Evolutionary conservation across 2,797 vertebrate species (phyloP).

Genomic region (Anas acuta): DNA sequence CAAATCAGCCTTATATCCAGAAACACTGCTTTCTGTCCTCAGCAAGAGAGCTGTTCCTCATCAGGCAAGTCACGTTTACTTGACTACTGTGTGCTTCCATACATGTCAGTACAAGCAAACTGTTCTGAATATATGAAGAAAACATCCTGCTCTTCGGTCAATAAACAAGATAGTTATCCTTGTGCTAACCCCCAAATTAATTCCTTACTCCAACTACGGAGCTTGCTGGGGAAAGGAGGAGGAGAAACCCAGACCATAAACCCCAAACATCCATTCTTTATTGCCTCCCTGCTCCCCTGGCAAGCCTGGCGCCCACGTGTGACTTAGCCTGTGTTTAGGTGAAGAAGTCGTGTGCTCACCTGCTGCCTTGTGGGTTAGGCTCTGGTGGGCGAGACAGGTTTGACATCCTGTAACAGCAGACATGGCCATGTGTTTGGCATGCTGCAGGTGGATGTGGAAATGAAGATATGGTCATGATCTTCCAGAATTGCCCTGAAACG

Average conservation of each 20-base stretch:
- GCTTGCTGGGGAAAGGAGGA: not conserved
- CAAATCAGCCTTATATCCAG: not conserved
- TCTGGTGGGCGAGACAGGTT: not conserved
- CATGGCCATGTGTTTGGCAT: not conserved
- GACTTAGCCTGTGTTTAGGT: not conserved
- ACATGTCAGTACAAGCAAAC: not conserved
- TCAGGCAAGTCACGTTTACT: not conserved
- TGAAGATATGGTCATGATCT: not conserved
- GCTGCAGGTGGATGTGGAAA: not conserved
- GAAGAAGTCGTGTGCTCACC: not conserved
- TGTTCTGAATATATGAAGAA: not conserved
- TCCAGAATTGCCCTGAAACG: not conserved
- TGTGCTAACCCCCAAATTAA: not conserved
- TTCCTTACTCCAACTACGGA: not conserved
- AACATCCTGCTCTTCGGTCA: not conserved
- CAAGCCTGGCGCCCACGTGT: not conserved
- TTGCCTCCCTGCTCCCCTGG: not conserved
- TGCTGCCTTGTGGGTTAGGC: not conserved
- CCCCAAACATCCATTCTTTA: not conserved
- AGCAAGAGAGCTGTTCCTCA: not conserved
- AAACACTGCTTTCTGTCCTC: not conserved
- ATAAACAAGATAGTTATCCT: not conserved
- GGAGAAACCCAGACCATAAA: accelerated
- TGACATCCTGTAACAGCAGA: accelerated
- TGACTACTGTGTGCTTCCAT: not conserved